Evolutionary conservation across 2,888 invertebrate genomes (phyloP).

Genomic region (Hyposoter dolosus): DNA sequence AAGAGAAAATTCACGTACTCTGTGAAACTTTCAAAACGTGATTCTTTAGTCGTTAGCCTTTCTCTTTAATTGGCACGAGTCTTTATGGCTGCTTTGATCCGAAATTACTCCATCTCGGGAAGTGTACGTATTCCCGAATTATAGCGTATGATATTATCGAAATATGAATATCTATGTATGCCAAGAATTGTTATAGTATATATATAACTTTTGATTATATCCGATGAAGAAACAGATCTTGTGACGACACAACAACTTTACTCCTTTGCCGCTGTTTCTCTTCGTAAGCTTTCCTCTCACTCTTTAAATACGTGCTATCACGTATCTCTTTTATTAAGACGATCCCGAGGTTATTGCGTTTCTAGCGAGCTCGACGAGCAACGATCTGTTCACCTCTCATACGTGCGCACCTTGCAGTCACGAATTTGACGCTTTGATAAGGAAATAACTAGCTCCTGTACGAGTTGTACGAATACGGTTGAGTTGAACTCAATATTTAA

Average conservation of each 20-base stretch:
- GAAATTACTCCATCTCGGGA: neutral
- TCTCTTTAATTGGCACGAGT: neutral
- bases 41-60: neutral
- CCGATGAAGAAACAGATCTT: conserved; percentile 23
- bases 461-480: conserved; percentile 3
- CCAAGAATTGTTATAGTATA: conserved; percentile 10
- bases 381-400: conserved; percentile 31
- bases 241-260: conserved; percentile 29
- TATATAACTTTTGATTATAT: conserved; percentile 30
- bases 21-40: neutral
- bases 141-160: neutral
- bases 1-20: neutral
- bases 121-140: neutral
- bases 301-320: conserved; percentile 18
- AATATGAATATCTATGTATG: conserved; percentile 8
- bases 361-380: conserved; percentile 32
- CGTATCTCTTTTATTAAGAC: conserved; percentile 56
- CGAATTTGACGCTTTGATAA: conserved; percentile 35
- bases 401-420: conserved; percentile 21
- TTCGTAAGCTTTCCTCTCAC: conserved; percentile 1
- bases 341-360: conserved; percentile 49
- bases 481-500: conserved; percentile 22
- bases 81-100: neutral
- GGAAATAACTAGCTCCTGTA: conserved; percentile 26
- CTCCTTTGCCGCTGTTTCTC: conserved; percentile 19